Percentiles rank a stretch among this genome's conserved stretches.
These are phyloP conservation scores for Zenarchopterus dispar DNA, from an alignment of 2,797 vertebrate genomes.

Conservation along the genomic window DNA sequence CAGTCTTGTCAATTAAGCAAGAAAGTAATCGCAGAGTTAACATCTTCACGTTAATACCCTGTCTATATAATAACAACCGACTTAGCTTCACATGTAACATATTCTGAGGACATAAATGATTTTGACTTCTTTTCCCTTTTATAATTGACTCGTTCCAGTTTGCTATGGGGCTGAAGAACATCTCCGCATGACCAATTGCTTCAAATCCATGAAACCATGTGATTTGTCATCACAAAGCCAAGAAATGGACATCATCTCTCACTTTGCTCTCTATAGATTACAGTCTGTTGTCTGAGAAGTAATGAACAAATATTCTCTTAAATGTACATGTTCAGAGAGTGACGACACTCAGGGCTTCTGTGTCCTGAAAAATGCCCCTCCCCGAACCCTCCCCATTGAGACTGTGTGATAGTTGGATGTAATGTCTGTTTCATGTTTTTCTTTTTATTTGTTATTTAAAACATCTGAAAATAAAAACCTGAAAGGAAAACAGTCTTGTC, in stretches of 20 bases:
- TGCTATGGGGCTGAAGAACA: conserved; percentile 83
- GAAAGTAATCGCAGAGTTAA: no score
- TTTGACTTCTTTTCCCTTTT: background rate
- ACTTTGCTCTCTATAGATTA: conserved; percentile 14
- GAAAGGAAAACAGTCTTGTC: conserved; percentile 6
- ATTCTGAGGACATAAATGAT: background rate
- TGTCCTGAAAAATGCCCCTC: background rate
- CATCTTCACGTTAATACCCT: no score
- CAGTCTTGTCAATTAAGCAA: no score
- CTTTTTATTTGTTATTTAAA: conserved; percentile 55
- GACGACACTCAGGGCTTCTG: background rate
- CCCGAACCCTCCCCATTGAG: background rate
- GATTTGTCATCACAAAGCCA: conserved; percentile 17
- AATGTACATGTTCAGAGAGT: background rate
- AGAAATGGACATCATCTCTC: conserved; percentile 54
- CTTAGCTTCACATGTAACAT: no score
- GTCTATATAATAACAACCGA: no score
- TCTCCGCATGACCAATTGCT: conserved; percentile 9
- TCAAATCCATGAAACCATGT: conserved; percentile 20
- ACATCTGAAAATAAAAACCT: conserved; percentile 52
- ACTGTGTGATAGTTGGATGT: conserved; percentile 4
- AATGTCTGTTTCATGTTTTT: conserved; percentile 19
- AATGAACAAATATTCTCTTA: background rate
- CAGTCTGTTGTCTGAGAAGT: background rate
- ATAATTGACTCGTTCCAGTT: conserved; percentile 58